phyloP scores from a whole-genome alignment of 2,797 vertebrate species.

The Sciurus carolinensis region DNA sequence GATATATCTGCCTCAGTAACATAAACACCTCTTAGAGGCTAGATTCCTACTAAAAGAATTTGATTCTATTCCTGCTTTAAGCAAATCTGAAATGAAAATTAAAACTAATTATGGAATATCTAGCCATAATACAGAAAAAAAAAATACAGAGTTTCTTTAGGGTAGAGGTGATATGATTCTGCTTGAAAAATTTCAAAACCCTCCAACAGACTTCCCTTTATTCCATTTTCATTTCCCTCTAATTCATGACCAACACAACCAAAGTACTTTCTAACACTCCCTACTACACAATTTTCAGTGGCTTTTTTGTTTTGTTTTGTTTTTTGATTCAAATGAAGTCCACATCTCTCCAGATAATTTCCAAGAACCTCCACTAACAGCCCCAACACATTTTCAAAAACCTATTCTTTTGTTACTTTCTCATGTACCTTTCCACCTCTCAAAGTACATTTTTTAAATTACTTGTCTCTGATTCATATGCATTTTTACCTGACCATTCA shows the following conservation, averaged over 20 bases:
- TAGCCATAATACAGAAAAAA: background rate
- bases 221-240: background rate
- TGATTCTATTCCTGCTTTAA: conserved; percentile 13
- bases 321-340: background rate
- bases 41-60: background rate
- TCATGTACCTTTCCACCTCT: background rate
- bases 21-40: background rate
- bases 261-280: background rate
- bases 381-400: background rate
- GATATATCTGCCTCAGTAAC: background rate
- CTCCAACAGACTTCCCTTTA: background rate
- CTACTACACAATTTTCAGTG: background rate
- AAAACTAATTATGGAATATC: background rate
- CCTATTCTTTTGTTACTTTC: background rate
- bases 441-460: background rate
- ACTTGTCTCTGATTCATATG: background rate
- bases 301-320: background rate
- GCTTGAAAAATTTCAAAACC: conserved; percentile 17
- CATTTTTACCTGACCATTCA: background rate
- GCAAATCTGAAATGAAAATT: background rate
- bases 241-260: background rate
- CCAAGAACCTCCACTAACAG: background rate
- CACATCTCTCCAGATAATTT: background rate
- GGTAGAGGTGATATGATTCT: background rate
- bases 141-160: background rate